These are phyloP conservation scores for Umimayanthus chanpuru DNA, from an alignment of 92 coral and sea anemone genomes.

Conservation along the genomic window DNA sequence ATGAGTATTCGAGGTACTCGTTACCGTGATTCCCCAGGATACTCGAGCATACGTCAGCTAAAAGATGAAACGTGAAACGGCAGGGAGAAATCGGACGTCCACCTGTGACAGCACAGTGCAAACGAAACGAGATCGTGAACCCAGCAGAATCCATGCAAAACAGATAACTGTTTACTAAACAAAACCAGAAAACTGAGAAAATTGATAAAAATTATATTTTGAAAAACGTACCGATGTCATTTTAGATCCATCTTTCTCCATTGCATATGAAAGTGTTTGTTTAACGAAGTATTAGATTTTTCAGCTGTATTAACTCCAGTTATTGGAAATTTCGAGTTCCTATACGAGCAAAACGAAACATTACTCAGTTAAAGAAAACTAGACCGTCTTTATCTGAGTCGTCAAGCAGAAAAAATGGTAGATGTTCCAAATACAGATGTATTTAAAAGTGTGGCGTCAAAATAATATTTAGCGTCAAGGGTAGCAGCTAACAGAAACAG, in stretches of 20 bases:
- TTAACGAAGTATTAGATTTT: not conserved
- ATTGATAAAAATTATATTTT: not conserved
- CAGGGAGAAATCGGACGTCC: too few species aligned
- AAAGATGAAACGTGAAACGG: too few species aligned
- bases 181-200: not conserved
- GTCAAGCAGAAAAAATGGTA: not conserved
- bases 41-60: too few species aligned
- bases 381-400: not conserved
- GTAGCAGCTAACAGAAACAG: not conserved
- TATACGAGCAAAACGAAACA: not conserved
- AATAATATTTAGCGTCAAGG: not conserved
- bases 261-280: not conserved
- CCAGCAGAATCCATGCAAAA: not conserved
- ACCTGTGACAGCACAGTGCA: too few species aligned
- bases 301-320: not conserved
- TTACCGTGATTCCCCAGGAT: too few species aligned
- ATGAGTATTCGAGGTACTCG: too few species aligned
- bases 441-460: not conserved
- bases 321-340: not conserved
- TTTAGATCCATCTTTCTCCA: not conserved
- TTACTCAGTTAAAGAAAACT: not conserved
- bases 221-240: not conserved
- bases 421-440: not conserved
- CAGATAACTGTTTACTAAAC: not conserved
- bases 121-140: too few species aligned